phyloP scores from a whole-genome alignment of 2,888 invertebrate species.

The Apamea monoglypha region DNA sequence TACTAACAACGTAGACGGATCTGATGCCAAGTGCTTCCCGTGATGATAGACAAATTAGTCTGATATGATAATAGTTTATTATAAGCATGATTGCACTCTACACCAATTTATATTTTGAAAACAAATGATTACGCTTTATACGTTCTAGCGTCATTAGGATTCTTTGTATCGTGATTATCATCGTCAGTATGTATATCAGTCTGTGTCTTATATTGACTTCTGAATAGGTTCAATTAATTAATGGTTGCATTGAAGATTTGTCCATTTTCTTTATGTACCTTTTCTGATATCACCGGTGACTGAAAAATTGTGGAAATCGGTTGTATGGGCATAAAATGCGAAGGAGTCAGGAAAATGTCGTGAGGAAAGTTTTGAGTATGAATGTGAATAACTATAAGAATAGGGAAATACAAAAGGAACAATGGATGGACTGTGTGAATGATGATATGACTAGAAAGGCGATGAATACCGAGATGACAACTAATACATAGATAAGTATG shows the following conservation, averaged over 20 bases:
- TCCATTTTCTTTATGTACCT: background rate
- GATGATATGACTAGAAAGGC: no score
- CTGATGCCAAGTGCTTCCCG: conserved; percentile 42
- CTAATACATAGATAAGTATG: no score
- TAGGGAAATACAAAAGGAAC: no score
- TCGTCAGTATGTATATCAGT: background rate
- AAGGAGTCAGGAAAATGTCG: no score
- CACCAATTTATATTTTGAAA: conserved; percentile 22
- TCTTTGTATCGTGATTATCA: background rate
- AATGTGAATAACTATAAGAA: no score
- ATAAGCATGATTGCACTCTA: conserved; percentile 25
- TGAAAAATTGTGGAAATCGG: no score
- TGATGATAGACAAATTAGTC: conserved; percentile 41
- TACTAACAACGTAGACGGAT: conserved; percentile 25
- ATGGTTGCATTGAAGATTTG: background rate
- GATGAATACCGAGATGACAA: no score
- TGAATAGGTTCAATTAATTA: no score
- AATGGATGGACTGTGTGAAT: no score
- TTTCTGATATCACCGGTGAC: background rate
- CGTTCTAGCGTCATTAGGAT: background rate
- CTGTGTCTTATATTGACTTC: background rate
- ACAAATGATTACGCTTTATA: conserved; percentile 11
- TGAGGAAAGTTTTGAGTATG: no score
- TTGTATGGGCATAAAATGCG: no score
- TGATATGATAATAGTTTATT: conserved; percentile 39